phyloP scores from a whole-genome alignment of 2,888 invertebrate genomes.

The Julus scandinavius region DNA sequence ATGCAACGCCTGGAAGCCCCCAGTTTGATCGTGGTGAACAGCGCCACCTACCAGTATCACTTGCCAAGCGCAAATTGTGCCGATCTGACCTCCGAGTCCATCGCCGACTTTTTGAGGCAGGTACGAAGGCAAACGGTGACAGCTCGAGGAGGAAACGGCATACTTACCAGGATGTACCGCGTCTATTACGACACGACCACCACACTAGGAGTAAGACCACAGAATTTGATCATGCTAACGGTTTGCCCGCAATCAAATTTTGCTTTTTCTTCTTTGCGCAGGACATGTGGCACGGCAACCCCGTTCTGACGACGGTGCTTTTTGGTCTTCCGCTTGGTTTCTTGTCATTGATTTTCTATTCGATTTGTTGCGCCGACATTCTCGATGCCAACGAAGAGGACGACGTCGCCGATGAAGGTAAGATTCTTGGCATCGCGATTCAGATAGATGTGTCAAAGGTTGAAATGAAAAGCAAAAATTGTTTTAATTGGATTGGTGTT shows the following conservation, averaged over 20 bases:
- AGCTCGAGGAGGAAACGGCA: conserved; percentile 81
- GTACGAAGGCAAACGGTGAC: conserved; percentile 82
- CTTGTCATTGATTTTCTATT: conserved; percentile 92
- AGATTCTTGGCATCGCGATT: neutral
- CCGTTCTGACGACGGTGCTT: conserved; percentile 89
- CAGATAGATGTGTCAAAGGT: too few species aligned
- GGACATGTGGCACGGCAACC: conserved; percentile 93
- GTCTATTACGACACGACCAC: conserved; percentile 85
- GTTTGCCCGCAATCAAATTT: neutral
- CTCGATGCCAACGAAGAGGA: conserved; percentile 85
- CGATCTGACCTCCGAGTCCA: conserved; percentile 81
- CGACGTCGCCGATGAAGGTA: conserved; percentile 53
- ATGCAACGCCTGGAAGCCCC: conserved; percentile 87
- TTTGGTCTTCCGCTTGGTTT: conserved; percentile 95
- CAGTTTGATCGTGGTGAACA: conserved; percentile 88
- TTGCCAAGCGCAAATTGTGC: conserved; percentile 82
- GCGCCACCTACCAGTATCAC: conserved; percentile 91
- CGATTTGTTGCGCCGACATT: conserved; percentile 95
- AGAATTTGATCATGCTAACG: neutral
- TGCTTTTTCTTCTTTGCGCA: conserved; percentile 54
- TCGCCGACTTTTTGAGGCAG: conserved; percentile 79
- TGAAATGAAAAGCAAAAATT: too few species aligned
- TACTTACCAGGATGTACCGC: conserved; percentile 80
- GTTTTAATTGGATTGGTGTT: too few species aligned
- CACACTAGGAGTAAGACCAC: conserved; percentile 71